phyloP scores from a whole-genome alignment of 2,888 invertebrate species.

The Cantharis nigra region DNA sequence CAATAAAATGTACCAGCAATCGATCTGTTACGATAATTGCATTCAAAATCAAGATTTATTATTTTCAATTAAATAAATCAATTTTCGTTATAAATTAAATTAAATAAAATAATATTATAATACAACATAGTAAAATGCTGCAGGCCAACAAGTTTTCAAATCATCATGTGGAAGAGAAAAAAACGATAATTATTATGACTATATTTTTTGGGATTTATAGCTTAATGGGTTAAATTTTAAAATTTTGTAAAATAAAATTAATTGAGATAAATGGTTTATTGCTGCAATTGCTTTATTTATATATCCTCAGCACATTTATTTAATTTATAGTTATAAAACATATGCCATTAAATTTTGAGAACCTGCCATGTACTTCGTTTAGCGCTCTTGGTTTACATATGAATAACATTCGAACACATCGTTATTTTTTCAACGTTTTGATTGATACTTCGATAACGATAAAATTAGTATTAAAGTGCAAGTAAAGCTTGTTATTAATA shows the following conservation, averaged over 20 bases:
- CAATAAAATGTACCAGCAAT: not conserved
- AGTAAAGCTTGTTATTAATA: constrained; percentile 16
- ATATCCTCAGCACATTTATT: not conserved
- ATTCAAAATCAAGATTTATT: not conserved
- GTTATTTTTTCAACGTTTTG: constrained; percentile 5
- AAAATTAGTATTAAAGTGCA: constrained; percentile 2
- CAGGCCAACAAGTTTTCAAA: not conserved
- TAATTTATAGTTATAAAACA: not conserved
- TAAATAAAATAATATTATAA: not conserved
- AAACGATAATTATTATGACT: not conserved
- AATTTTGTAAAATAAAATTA: not conserved
- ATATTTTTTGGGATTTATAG: not conserved
- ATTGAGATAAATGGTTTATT: not conserved
- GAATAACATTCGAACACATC: not conserved
- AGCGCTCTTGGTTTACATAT: not conserved
- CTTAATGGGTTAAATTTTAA: not conserved
- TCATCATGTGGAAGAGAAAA: not conserved
- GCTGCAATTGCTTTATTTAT: not conserved
- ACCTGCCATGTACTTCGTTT: not conserved
- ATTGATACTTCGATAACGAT: constrained; percentile 3
- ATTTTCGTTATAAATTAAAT: not conserved
- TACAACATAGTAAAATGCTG: not conserved
- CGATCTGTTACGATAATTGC: not conserved
- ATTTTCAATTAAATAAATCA: not conserved
- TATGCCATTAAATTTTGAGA: not conserved